Base-by-base conservation (phyloP, 2,888 invertebrate species). In the Eupithecia vulgata region DNA sequence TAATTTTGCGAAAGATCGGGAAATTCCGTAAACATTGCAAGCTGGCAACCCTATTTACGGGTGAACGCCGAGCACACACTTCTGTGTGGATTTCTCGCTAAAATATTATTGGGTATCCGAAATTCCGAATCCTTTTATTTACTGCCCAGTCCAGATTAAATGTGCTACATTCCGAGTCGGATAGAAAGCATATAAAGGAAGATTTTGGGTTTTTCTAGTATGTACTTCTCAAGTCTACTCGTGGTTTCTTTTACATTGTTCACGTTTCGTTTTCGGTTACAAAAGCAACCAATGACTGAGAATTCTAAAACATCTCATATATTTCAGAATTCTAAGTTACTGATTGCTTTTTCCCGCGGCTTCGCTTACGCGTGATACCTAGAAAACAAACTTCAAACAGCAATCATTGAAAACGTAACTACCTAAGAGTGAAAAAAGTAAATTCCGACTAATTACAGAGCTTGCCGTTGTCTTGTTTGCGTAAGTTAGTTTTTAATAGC, bases 91-190 rank as follows among this genome's bases (percentile, higher is more conserved):
- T 68, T 61, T 68, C 30, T 40, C 10, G 30, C 68, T 59, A 57
- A 35, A 68, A 61, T 68, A 42, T 68, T 61, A 61, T 65, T 65
- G 65, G 65, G 65, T 65, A 40, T 65, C 65, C 65, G 65, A 64
- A 25, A 57, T 57, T 57, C 57, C 13, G 13, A 5, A 65, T 42
- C 65, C 40, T 65, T 65, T 65, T 65, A 65, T 65, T 65, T 65
- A 65, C 65, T 65, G 65, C 21, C 40, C 21, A 40, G 65, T 37
- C 37, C 5, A 40, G 21, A 37, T 40, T 65, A 65, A 21, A 65
- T 57, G 57, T 57, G 13, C 57, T 57, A 25, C 57, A 57, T 57
- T 57, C 57, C 5, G 57, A 25, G 8, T 57, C 25, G 25, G 25
- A 57, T 25, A 57, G 12, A 57, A 5, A 25, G 1, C 25, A 57